Evolutionary conservation across 2,797 vertebrate species (phyloP).

Genomic region (Numenius phaeopus): DNA sequence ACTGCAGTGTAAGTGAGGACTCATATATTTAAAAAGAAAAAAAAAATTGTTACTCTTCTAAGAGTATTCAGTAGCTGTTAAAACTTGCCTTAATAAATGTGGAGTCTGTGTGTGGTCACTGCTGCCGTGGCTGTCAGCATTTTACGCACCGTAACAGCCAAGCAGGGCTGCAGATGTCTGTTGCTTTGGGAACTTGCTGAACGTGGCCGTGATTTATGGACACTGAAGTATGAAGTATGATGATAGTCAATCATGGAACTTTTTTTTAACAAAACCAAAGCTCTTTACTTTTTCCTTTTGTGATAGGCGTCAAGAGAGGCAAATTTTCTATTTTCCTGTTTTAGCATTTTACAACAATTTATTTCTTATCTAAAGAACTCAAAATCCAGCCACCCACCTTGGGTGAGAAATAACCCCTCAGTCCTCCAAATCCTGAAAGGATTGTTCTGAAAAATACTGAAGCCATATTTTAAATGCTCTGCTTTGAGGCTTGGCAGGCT

Average conservation of each 20-base stretch:
- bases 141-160: not conserved
- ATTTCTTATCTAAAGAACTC: not conserved
- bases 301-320: not conserved
- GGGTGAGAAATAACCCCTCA: not conserved
- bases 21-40: not conserved
- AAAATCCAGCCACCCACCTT: not conserved
- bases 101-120: constrained; percentile 54
- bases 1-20: not conserved
- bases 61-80: constrained; percentile 1
- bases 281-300: not conserved
- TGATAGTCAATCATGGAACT: not conserved
- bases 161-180: not conserved
- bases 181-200: constrained; percentile 14
- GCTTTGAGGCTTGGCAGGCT: constrained; percentile 24
- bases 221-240: not conserved
- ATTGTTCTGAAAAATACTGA: constrained; percentile 17
- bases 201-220: not conserved
- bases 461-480: constrained; percentile 6
- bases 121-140: not conserved
- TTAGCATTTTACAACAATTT: not conserved
- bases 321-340: not conserved
- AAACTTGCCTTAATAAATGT: constrained; percentile 14
- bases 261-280: not conserved
- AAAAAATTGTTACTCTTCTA: not conserved
- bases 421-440: not conserved